Evolutionary conservation across 2,888 invertebrate genomes (phyloP).

Genomic region (Acheta domesticus): DNA sequence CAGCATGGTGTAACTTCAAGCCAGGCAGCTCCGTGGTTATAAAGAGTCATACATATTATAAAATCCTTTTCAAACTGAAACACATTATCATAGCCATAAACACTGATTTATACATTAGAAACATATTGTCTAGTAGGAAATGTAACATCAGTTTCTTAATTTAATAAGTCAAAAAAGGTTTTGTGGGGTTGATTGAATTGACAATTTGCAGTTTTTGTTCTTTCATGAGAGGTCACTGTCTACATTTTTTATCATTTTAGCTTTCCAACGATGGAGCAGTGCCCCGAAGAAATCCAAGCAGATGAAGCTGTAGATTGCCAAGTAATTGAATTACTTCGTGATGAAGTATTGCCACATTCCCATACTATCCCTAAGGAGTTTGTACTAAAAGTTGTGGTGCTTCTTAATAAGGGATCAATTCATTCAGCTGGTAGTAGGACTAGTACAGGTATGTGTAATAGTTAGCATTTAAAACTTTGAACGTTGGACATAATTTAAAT

Average conservation of each 20-base stretch:
- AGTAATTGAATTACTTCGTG: conserved; percentile 75
- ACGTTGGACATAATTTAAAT: background rate
- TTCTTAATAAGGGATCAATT: conserved; percentile 82
- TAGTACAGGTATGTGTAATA: background rate
- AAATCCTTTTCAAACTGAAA: too few relatives aligned
- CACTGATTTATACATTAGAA: too few relatives aligned
- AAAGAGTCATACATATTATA: too few relatives aligned
- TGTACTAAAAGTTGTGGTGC: conserved; percentile 74
- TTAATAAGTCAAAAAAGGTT: too few relatives aligned
- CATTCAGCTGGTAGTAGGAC: conserved; percentile 58
- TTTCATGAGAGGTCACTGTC: background rate
- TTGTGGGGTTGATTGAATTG: too few relatives aligned
- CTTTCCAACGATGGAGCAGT: conserved; percentile 51
- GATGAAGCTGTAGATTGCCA: conserved; percentile 81
- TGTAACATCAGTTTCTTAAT: too few relatives aligned
- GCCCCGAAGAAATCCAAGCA: conserved; percentile 54
- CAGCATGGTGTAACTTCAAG: too few relatives aligned
- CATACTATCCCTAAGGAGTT: conserved; percentile 75
- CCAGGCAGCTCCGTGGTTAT: too few relatives aligned
- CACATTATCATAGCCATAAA: too few relatives aligned
- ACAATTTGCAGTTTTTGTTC: too few relatives aligned
- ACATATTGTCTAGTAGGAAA: too few relatives aligned
- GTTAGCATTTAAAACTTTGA: background rate
- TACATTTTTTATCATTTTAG: conserved; percentile 42
- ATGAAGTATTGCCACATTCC: conserved; percentile 78